A percentile compares a stretch with the other conserved stretches of the same genome.
Conservation (phyloP, 2,888 invertebrate genomes). For the Halictus quadricinctus region DNA sequence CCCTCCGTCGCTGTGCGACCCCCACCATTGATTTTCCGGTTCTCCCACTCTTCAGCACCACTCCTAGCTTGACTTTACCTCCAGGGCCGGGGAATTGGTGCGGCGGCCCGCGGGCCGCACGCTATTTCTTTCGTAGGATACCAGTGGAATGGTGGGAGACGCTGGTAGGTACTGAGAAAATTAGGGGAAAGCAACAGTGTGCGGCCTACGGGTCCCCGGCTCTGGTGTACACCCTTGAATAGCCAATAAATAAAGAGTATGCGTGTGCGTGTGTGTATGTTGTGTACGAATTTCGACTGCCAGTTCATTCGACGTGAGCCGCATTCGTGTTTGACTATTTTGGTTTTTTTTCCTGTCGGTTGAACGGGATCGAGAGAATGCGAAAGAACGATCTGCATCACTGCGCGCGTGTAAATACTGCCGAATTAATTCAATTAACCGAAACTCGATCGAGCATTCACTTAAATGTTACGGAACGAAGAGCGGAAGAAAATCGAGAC, state of each 20-base stretch:
- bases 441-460: constrained; percentile 52
- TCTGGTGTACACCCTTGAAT: neutral
- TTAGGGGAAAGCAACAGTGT: no score
- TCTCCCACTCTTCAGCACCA: no score
- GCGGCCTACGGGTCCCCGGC: no score
- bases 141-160: no score
- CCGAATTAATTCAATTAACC: constrained; percentile 60
- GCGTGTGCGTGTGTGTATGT: constrained; percentile 18
- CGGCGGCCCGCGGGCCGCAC: no score
- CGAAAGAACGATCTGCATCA: neutral
- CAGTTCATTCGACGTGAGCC: constrained; percentile 59
- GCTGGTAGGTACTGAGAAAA: no score
- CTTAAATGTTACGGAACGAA: constrained; percentile 41
- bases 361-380: constrained; percentile 8
- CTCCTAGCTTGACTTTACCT: no score
- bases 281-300: constrained; percentile 53
- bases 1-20: no score
- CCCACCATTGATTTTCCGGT: no score
- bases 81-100: no score
- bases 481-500: neutral
- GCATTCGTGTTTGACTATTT: constrained; percentile 1
- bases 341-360: neutral
- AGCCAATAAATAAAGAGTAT: neutral
- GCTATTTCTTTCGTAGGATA: no score
- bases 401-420: constrained; percentile 61